Percentiles rank a stretch among this genome's conserved stretches.
Conservation (phyloP, 2,797 vertebrate genomes). For the Taenioides sp. region DNA sequence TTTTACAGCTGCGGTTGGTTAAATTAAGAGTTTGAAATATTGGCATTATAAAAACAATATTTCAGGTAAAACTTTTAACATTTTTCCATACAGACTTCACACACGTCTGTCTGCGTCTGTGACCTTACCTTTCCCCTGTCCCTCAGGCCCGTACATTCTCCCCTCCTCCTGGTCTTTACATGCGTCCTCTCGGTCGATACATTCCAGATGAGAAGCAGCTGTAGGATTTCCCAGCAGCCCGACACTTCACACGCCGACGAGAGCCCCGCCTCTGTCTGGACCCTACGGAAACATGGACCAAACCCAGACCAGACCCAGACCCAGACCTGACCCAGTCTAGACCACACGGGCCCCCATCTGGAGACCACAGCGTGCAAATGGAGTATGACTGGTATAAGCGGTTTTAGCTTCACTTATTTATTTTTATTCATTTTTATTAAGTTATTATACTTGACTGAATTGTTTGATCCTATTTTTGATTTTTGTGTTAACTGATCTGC, state of each 20-base stretch:
- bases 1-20: not conserved
- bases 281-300: not conserved
- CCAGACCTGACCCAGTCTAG: not conserved
- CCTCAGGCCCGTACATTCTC: too few relatives aligned
- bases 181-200: not conserved
- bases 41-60: too few relatives aligned
- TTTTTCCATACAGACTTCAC: not conserved
- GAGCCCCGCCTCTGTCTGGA: conserved; percentile 1
- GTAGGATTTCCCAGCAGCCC: not conserved
- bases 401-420: too few relatives aligned
- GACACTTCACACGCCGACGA: not conserved
- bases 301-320: not conserved
- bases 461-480: too few relatives aligned
- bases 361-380: not conserved
- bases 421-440: too few relatives aligned
- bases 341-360: not conserved
- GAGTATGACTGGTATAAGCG: too few relatives aligned
- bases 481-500: too few relatives aligned
- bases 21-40: too few relatives aligned
- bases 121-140: not conserved
- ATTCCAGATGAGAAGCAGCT: not conserved
- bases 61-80: not conserved
- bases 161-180: not conserved
- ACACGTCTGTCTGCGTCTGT: not conserved
- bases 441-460: too few relatives aligned